phyloP scores from a whole-genome alignment of 2,113 vertebrate genomes.

The Calidris pugnax region DNA sequence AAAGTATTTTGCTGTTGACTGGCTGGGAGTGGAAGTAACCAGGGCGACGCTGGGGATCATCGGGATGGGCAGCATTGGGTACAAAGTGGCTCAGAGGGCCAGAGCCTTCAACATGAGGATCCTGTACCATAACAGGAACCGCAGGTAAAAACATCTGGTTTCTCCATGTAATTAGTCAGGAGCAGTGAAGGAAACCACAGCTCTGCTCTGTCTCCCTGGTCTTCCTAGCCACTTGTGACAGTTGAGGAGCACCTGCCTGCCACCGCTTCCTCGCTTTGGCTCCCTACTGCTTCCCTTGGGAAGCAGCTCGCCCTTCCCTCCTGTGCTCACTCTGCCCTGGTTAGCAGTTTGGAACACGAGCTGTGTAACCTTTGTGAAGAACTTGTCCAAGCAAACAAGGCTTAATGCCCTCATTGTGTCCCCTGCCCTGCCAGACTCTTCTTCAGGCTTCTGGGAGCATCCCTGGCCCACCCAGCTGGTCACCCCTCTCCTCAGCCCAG shows the following conservation, averaged over 20 bases:
- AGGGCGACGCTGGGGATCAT: slow-evolving; percentile 70
- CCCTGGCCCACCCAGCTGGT: background rate
- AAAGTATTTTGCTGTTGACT: slow-evolving; percentile 38
- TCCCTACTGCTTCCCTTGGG: background rate
- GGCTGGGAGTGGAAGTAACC: slow-evolving; percentile 71
- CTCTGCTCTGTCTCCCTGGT: background rate
- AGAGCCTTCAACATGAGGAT: slow-evolving; percentile 77
- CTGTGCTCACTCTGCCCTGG: background rate
- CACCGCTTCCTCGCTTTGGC: background rate
- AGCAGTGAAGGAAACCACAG: background rate
- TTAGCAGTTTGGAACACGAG: background rate
- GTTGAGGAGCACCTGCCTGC: background rate
- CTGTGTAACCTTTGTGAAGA: fast-evolving
- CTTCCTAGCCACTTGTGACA: background rate
- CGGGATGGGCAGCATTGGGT: slow-evolving; percentile 76
- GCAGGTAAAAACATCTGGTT: slow-evolving; percentile 24
- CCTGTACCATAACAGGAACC: slow-evolving; percentile 74
- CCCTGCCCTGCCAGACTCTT: background rate
- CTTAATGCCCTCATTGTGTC: background rate
- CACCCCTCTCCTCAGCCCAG: background rate
- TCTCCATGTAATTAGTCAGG: background rate
- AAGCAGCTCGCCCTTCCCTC: background rate
- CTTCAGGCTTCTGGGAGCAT: background rate
- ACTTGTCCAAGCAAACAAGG: background rate
- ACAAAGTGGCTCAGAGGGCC: slow-evolving; percentile 72